A percentile compares a stretch with the other conserved stretches of the same genome.
phyloP scores from a whole-genome alignment of 2,113 vertebrate species.

The Chrysochloris asiatica region DNA sequence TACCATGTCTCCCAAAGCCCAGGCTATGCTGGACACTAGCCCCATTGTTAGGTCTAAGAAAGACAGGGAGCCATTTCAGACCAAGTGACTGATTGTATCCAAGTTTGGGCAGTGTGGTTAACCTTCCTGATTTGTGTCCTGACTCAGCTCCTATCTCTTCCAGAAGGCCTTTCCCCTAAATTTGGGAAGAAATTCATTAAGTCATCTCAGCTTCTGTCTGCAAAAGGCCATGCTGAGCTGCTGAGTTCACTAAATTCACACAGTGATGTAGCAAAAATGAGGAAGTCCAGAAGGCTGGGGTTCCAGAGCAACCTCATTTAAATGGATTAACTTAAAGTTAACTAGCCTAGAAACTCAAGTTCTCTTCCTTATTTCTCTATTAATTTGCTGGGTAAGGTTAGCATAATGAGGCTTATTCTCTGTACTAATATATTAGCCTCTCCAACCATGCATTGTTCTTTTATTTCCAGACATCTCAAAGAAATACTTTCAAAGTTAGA shows the following conservation, averaged over 20 bases:
- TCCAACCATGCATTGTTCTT: neutral
- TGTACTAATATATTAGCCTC: neutral
- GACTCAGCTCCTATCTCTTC: neutral
- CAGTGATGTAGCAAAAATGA: neutral
- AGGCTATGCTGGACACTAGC: neutral
- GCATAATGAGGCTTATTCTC: neutral
- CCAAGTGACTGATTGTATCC: neutral
- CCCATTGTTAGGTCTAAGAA: neutral
- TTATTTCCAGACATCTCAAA: neutral
- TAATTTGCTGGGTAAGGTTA: neutral
- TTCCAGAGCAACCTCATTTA: neutral
- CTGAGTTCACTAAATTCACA: neutral
- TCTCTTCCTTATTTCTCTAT: neutral
- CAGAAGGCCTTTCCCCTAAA: too few species aligned
- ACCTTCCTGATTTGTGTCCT: neutral
- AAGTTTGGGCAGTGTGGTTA: too few species aligned
- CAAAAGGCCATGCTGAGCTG: neutral
- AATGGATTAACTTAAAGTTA: neutral
- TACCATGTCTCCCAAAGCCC: neutral
- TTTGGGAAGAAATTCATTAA: neutral
- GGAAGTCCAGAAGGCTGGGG: neutral
- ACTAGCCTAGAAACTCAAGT: neutral
- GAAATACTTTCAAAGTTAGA: neutral
- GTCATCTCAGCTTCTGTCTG: neutral
- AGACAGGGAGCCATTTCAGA: too few species aligned